phyloP scores from a whole-genome alignment of 2,113 vertebrate species.

The Corynorhinus townsendii region DNA sequence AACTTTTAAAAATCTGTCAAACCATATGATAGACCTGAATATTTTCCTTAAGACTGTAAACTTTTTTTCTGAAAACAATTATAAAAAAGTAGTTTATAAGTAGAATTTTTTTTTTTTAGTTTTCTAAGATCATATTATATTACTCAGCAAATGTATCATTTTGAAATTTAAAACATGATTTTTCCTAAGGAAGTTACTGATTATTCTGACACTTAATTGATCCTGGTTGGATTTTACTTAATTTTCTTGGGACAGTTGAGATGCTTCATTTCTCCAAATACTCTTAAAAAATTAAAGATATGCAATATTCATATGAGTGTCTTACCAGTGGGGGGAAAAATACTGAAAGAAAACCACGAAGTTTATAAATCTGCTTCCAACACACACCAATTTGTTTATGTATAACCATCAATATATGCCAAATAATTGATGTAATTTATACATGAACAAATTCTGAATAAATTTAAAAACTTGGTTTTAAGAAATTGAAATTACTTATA shows the following conservation, averaged over 20 bases:
- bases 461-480: conserved; percentile 61
- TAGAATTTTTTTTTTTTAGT: conserved; percentile 70
- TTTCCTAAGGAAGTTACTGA: conserved; percentile 47
- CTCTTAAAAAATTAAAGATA: conserved; percentile 59
- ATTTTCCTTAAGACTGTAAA: conserved; percentile 85
- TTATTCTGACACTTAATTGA: conserved; percentile 53
- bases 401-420: conserved; percentile 36
- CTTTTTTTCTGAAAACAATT: conserved; percentile 77
- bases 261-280: conserved; percentile 71
- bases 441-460: conserved; percentile 46
- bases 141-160: conserved; percentile 53
- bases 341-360: conserved; percentile 48
- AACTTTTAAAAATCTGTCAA: conserved; percentile 88
- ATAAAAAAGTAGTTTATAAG: conserved; percentile 75
- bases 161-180: conserved; percentile 62
- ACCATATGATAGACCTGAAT: conserved; percentile 87
- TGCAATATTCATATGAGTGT: conserved; percentile 49
- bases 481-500: conserved; percentile 55
- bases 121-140: conserved; percentile 63
- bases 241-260: conserved; percentile 64
- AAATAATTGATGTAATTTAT: conserved; percentile 47
- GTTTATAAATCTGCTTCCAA: conserved; percentile 47
- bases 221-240: conserved; percentile 42
- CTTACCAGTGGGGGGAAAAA: neutral
- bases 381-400: conserved; percentile 44